Base-by-base conservation (phyloP, 2,797 vertebrate genomes). In the Pteropus rufus region DNA sequence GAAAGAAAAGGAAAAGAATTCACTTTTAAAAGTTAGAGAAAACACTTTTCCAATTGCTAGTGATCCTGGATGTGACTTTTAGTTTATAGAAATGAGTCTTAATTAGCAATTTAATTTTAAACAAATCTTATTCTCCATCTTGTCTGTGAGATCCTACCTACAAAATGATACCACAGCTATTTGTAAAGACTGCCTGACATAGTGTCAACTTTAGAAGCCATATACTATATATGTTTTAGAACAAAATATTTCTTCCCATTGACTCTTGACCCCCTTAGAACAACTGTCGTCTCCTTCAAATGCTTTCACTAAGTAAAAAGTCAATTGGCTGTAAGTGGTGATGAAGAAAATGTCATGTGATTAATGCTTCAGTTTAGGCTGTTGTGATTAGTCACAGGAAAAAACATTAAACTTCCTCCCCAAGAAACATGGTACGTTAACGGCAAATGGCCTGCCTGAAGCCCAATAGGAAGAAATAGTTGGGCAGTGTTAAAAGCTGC, bases 401-500 rank as follows among this genome's bases (percentile, higher is more conserved):
- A 97, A 98, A 97, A 96, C 98, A 97, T 97, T 97, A 89, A 97
- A 96, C 98, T 98, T 98, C 96, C 94, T 98, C 97, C 98, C 52
- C 0, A 93, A 98, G 98, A 98, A 97, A 97, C 97, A 96, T 76
- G 89, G 88, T 83, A 69, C 58, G 62, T 96, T 98, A 98, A 98
- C 94, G 36, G 96, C 93, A 93, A 95, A 98, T 94, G 97, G 96
- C 94, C 96, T 90, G 95, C 93, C 96, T 44, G 67, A 83, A 98
- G 96, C 95, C 92, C 88, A 84, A 77, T 89, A 96, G 97, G 84
- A 97, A 97, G 98, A 98, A 98, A 98, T 94, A 98, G 97, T 97
- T 97, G 97, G 98, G 97, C 97, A 97, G 97, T 98, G 98, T 98
- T 99, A 99, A 99, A 99, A 99, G 98, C 98, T 97, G 94, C 95